Percentiles rank a stretch among this genome's conserved stretches.
Conservation (phyloP, 2,888 invertebrate genomes). For the Luperina nickerlii region DNA sequence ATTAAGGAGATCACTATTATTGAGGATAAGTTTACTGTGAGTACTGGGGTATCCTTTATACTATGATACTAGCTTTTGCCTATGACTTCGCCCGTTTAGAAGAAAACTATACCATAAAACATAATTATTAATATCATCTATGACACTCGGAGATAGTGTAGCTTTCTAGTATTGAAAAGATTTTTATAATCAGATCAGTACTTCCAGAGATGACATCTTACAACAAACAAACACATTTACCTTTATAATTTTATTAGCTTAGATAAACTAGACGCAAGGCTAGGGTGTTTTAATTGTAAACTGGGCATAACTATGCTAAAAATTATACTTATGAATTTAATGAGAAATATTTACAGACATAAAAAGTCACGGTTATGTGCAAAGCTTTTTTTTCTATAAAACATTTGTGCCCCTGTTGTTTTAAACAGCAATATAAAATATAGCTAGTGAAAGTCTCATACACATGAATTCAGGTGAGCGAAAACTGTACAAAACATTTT, state of each 20-base stretch:
- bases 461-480: background rate
- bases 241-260: background rate
- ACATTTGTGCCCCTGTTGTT: background rate
- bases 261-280: background rate
- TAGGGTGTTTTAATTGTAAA: background rate
- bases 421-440: background rate
- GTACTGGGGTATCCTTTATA: conserved; percentile 50
- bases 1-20: conserved; percentile 94
- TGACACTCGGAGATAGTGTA: background rate
- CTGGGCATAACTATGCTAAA: background rate
- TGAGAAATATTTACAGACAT: conserved; percentile 14
- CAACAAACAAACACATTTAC: background rate
- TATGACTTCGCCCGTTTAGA: background rate
- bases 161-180: background rate
- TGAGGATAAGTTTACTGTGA: conserved; percentile 93
- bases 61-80: background rate
- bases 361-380: background rate
- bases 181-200: background rate
- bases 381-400: background rate
- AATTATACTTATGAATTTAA: background rate
- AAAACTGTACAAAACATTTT: background rate
- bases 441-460: background rate
- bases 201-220: background rate
- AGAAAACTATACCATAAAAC: background rate
- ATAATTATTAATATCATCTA: too few relatives aligned